Evolutionary conservation across 2,113 vertebrate species (phyloP), one percentile per base, ranked within the genome.

Genomic region (Leucoraja erinaceus): DNA sequence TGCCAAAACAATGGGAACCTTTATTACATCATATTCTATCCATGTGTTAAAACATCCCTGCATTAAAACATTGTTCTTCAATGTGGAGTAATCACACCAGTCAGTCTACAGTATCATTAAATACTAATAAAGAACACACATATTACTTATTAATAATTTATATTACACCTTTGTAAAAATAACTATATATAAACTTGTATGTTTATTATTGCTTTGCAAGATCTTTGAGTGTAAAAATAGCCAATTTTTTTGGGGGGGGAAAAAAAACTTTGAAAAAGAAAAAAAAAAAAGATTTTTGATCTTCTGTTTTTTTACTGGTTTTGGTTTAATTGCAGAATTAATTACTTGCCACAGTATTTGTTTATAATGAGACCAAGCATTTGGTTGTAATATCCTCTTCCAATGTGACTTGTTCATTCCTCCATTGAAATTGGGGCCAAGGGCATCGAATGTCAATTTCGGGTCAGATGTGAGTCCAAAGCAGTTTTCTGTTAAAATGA

Each of bases 401-500:
- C 14, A 25, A 28, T 54, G 68, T 22, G 7, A 16, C 2, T 3
- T 10, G 63, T 90, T 18, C 22, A 90, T 22, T 90, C 86, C n/a
- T 90, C n/a, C 47, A 72, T 0, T 66, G 66, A 59, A 66, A 70
- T 14, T 94, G 78, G 93, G 61, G 95, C 93, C 76, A 94, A 28
- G 4, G 4, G 94, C 90, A 12, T 93, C 66, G 75, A 93, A 25
- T 63, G 81, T 75, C 84, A 93, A 75, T 94, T 94, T n/a, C 0
- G 56, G 9, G 38, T 66, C 47, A 81, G 0, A 11, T 0, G 20
- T 28, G 92, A 56, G 16, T 93, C 88, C 0, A 12, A 93, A 0
- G 11, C 22, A 9, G 38, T 93, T 84, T 88, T 93, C 95, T 96
- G 94, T 25, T 1, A 79, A 94, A 75, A 70, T 72, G 6, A 84